Base-by-base conservation (phyloP, 2,888 invertebrate species). In the Eudasyphora cyanicolor region DNA sequence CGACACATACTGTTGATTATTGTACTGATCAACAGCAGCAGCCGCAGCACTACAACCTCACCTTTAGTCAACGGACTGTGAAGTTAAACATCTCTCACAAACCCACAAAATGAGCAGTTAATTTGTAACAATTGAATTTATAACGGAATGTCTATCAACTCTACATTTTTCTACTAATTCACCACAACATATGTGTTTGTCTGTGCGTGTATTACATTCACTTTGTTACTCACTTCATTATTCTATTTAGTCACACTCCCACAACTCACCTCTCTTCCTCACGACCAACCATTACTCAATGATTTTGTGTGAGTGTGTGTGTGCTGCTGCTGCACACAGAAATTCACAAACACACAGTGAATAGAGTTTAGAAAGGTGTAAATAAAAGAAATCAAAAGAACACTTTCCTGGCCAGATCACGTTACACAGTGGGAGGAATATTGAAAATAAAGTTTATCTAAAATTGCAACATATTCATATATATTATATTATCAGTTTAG, bases 81-180 rank as follows among this genome's bases (percentile, higher is more conserved):
- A 67, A 73, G 79, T 67, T 73, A 45, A 74, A 79, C 79, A 74
- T 73, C 73, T 73, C 73, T 79, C 70, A 38, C 69, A 70, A 54
- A 67, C 67, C 67, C 67, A 67, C 54, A 79, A 80, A n/a, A 80
- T 70, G 70, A 80, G 75, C 80, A 70, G 80, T 80, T 76, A 80
- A 80, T 80, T 80, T 80, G 76, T 76, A 80, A 70, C 80, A 80
- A 80, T 80, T 71, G 69, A 70, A 70, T 78, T 32, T 67, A 79
- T 79, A 79, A 79, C 79, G 79, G 79, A 38, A 67, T 67, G 27
- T 74, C 38, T 73, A 42, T 14, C n/a, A n/a, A 42, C n/a, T n/a
- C n/a, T n/a, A n/a, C 32, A 21, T 57, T 38, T 67, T 19, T 42
- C 21, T 57, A n/a, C 14, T 7, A 8, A 60, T 24, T 21, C 19